phyloP scores from a whole-genome alignment of 1,140 invertebrate species.

The Wiebesia pumilae region DNA sequence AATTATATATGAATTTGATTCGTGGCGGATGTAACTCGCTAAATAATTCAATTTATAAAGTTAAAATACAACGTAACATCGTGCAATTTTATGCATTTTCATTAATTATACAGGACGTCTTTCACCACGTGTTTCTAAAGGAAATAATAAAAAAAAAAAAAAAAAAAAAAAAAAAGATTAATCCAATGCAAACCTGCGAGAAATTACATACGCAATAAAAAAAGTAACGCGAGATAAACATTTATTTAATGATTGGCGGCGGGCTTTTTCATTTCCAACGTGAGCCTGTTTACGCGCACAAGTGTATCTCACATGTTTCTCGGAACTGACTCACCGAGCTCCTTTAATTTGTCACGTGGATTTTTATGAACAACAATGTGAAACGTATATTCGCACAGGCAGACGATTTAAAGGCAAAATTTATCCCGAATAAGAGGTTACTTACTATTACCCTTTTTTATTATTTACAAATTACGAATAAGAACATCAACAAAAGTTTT shows the following conservation, averaged over 20 bases:
- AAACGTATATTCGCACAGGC: neutral
- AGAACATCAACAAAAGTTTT: too few species aligned
- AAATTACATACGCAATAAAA: neutral
- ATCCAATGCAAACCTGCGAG: neutral
- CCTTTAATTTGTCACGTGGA: neutral
- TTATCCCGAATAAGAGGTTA: too few species aligned
- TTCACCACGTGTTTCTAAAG: too few species aligned
- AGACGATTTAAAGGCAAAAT: neutral
- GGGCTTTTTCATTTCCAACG: neutral
- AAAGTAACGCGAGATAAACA: neutral
- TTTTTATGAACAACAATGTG: neutral
- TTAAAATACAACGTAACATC: neutral
- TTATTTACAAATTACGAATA: too few species aligned
- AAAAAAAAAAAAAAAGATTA: too few species aligned
- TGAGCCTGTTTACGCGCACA: neutral
- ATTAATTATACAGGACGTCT: too few species aligned
- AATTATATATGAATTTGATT: neutral
- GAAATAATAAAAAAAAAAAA: too few species aligned
- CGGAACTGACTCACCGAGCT: neutral
- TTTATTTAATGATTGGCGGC: neutral
- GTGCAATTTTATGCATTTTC: too few species aligned
- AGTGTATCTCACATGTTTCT: neutral
- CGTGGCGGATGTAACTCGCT: neutral
- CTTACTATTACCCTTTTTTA: too few species aligned
- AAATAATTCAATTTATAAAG: neutral